Conservation (phyloP, 2,797 vertebrate genomes). For the Pogonophryne albipinna region DNA sequence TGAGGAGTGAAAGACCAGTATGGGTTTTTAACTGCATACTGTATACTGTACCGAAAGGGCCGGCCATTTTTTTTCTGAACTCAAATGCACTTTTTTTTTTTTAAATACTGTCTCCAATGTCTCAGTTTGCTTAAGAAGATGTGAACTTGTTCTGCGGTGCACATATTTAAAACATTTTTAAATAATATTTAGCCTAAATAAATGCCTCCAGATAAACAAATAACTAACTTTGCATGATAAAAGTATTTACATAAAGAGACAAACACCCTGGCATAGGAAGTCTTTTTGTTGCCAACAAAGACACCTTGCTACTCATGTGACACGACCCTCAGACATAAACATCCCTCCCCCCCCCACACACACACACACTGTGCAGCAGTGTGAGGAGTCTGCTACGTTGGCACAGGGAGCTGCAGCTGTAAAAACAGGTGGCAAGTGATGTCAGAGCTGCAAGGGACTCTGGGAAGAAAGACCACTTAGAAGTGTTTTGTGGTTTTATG, state of each 20-base stretch:
- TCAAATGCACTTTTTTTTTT: no score
- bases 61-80: no score
- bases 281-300: conserved; percentile 54
- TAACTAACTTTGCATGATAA: background rate
- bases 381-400: conserved; percentile 59
- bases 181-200: background rate
- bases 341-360: conserved; percentile 26
- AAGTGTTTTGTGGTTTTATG: conserved; percentile 53
- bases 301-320: conserved; percentile 49
- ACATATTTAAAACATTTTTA: no score
- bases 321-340: conserved; percentile 67
- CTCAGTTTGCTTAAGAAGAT: no score
- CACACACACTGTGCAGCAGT: conserved; percentile 50
- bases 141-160: no score
- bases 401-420: conserved; percentile 76
- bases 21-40: no score
- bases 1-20: no score
- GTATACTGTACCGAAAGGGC: no score
- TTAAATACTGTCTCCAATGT: no score
- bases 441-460: conserved; percentile 78
- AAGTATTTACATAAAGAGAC: background rate
- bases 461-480: conserved; percentile 77
- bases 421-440: conserved; percentile 82
- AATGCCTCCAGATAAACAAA: background rate
- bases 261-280: conserved; percentile 12